Base-by-base conservation (phyloP, 2,888 invertebrate genomes). In the Meliscaeva auricollis region DNA sequence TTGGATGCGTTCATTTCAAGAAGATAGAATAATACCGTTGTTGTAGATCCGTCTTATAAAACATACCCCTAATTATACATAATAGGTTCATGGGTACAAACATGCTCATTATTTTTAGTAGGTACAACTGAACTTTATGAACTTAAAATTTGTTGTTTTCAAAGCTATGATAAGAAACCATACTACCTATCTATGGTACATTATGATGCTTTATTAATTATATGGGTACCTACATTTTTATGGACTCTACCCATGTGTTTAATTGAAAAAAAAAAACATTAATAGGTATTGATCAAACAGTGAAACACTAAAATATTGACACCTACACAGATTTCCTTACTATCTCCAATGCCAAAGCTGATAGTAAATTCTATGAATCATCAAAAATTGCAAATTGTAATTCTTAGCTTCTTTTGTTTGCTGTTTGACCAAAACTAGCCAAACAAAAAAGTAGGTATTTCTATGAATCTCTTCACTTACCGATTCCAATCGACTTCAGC, bases 401-500 rank as follows among this genome's bases (percentile, higher is more conserved):
- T 26, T 26, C 26, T 26, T 26, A 2, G 4, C 2, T 26, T 26
- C 26, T 26, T 26, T 26, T 26, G 2, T 4, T 26, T 26, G 26
- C 26, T 22, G 1, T 22, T 26, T 26, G 50, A 52, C 26, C 50
- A 52, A 7, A 8, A 3, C 26, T 3, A 26, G 4, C 4, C 2
- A 26, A 26, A 26, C 26, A 26, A 26, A 26, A 3, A 26, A 26
- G 4, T 26, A 13, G 13, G 4, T 13, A 41, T 13, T 1, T 11
- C 13, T 41, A 17, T 44, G 44, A 44, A 44, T 44, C 30, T 17
- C 30, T 58, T 11, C 32, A 0, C 90, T 60, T 90, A 92, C 83
- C 91, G 90, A 75, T 90, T 90, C 91, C 91, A 91, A 88, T 91
- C 91, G 48, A 91, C 90, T 80, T 89, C 87, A 32, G 90, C 88